Conservation (phyloP, 1,140 invertebrate genomes). For the Macrocentrus cingulum region DNA sequence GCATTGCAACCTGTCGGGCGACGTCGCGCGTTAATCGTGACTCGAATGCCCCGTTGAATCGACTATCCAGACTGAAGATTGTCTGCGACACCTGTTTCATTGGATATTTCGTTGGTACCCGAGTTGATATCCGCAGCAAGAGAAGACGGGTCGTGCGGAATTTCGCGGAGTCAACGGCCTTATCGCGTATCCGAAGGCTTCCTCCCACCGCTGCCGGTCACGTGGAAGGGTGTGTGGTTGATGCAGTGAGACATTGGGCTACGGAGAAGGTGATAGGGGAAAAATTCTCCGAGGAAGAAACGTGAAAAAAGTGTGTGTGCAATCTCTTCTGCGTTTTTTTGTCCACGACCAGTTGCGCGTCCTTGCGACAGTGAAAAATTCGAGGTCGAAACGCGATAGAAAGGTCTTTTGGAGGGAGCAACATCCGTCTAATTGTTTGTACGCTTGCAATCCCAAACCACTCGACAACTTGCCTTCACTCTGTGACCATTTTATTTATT, state of each 20-base stretch:
- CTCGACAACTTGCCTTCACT: too few relatives aligned
- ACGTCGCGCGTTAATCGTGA: constrained; percentile 29
- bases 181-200: constrained; percentile 34
- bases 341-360: neutral
- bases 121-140: too few relatives aligned
- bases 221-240: constrained; percentile 27
- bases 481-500: too few relatives aligned
- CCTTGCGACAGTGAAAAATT: constrained; percentile 9
- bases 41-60: neutral
- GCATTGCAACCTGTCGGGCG: constrained; percentile 37
- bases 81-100: too few relatives aligned
- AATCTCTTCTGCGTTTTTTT: neutral
- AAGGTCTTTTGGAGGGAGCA: constrained; percentile 8
- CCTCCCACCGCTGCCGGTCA: constrained; percentile 27
- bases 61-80: too few relatives aligned
- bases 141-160: constrained; percentile 30
- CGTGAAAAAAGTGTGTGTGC: too few relatives aligned
- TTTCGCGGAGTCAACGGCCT: constrained; percentile 49
- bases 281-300: too few relatives aligned
- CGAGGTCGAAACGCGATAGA: constrained; percentile 6
- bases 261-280: too few relatives aligned
- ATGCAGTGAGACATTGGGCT: constrained; percentile 10
- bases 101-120: too few relatives aligned
- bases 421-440: constrained; percentile 7
- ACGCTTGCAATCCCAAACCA: neutral